Base-by-base conservation (phyloP, 2,113 vertebrate species). In the Cardinalis cardinalis region DNA sequence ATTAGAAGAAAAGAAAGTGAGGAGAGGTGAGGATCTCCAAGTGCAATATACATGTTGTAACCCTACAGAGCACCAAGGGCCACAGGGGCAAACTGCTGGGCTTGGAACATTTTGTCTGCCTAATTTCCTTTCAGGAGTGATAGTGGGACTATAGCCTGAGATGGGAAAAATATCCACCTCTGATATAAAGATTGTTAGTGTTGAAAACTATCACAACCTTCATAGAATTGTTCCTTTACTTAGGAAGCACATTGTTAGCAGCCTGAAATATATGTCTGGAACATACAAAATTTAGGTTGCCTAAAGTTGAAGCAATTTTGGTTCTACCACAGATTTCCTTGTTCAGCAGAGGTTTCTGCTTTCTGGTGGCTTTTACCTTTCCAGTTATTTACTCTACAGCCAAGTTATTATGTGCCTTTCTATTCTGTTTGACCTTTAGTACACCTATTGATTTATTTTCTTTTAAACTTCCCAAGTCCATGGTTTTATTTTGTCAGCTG, bases 391-490 rank as follows among this genome's bases (percentile, higher is more conserved):
- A 76, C 48, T 85, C 78, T 77, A 16, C 25, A 88, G 76, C 80
- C 64, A 60, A 63, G 72, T 80, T 66, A 86, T 48, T 83, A 34
- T 86, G 73, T 87, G 41, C 61, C 77, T 79, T 90, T 93, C 87
- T 90, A 28, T 81, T 93, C 55, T 79, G 46, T 73, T 91, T 87
- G 82, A 85, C 89, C 82, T 94, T 93, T 68, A 84, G 56, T 64
- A 25, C n/a, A 58, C 65, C 41, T 90, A 88, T 75, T 91, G 91
- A 95, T 92, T 91, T 88, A 46, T 86, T 89, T 92, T 59, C 53
- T 84, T 87, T 61, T 60, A 69, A 87, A 61, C 64, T 84, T 85
- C 64, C 36, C 14, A 77, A 77, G 69, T 73, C 78, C 34, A 18
- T 28, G 25, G 60, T 48, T 92, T 53, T 70, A 58, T 76, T 93